A percentile compares a stretch with the other conserved stretches of the same genome.
These are phyloP conservation scores for Strigamia crassipes DNA, from an alignment of 2,888 invertebrate genomes.

Conservation along the genomic window DNA sequence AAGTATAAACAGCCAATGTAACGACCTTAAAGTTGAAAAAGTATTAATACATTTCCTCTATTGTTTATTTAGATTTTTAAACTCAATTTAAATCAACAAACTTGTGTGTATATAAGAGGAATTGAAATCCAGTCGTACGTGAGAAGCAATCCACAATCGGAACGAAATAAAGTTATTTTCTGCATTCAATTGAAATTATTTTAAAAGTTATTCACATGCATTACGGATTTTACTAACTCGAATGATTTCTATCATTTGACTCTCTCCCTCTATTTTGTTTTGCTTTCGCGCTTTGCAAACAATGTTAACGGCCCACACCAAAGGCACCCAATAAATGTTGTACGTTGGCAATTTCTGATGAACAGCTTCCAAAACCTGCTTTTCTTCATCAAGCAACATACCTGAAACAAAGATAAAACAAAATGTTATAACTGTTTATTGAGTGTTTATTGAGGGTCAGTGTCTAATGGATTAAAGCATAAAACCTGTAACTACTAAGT, in stretches of 20 bases:
- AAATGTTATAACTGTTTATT: too few relatives aligned
- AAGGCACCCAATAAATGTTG: constrained; percentile 89
- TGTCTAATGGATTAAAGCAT: too few relatives aligned
- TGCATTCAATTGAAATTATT: constrained; percentile 49
- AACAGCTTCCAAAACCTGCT: constrained; percentile 75
- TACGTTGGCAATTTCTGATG: constrained; percentile 80
- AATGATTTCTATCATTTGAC: constrained; percentile 57
- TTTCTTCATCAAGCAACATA: constrained; percentile 79
- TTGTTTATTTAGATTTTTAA: too few relatives aligned
- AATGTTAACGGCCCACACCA: constrained; percentile 89
- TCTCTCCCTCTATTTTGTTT: constrained; percentile 59
- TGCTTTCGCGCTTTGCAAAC: constrained; percentile 73
- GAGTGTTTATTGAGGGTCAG: too few relatives aligned
- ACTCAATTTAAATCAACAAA: constrained; percentile 66
- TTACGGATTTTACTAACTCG: constrained; percentile 54
- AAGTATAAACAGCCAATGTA: constrained; percentile 86
- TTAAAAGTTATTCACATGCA: not conserved
- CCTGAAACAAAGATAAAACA: constrained; percentile 63
- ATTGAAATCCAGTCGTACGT: constrained; percentile 82
- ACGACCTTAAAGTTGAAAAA: constrained; percentile 71
- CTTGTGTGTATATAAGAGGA: constrained; percentile 81
- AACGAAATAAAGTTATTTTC: constrained; percentile 82
- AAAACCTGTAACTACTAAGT: constrained; percentile 82
- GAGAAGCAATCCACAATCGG: constrained; percentile 69
- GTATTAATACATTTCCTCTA: too few relatives aligned